These are phyloP conservation scores for Centruroides vittatus DNA, from an alignment of 1,140 invertebrate genomes.

Conservation along the genomic window DNA sequence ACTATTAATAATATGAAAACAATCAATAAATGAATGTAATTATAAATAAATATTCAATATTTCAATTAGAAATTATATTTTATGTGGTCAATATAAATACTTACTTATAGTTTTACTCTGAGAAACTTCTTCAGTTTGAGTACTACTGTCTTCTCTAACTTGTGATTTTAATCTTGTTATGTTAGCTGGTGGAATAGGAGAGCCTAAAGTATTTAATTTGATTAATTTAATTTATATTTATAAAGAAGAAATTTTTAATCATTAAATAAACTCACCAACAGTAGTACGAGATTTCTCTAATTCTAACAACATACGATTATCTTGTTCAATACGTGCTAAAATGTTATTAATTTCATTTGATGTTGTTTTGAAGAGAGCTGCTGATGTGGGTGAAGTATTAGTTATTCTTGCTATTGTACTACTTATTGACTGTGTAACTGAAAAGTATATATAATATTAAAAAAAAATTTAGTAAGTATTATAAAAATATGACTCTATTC, in stretches of 20 bases:
- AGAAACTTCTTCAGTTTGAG: slow-evolving; percentile 2
- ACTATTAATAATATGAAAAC: too few species aligned
- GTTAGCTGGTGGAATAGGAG: slow-evolving; percentile 6
- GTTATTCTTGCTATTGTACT: too few species aligned
- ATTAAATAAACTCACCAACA: slow-evolving; percentile 8
- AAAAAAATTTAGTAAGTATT: too few species aligned
- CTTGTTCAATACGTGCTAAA: slow-evolving; percentile 86
- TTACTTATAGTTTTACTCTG: slow-evolving; percentile 10
- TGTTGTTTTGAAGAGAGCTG: slow-evolving; percentile 6
- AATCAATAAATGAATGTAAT: too few species aligned
- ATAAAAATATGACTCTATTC: too few species aligned
- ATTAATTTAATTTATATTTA: not conserved
- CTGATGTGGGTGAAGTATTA: slow-evolving; percentile 2
- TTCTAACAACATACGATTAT: slow-evolving; percentile 66
- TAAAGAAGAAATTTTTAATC: not conserved
- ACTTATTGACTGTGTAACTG: slow-evolving; percentile 1
- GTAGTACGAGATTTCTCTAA: slow-evolving; percentile 49
- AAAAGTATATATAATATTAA: not conserved
- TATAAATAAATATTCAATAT: too few species aligned
- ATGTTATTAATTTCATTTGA: slow-evolving; percentile 46
- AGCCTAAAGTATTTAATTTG: slow-evolving; percentile 3
- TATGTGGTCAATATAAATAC: not conserved
- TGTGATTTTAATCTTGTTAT: slow-evolving; percentile 10
- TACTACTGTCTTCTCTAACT: slow-evolving; percentile 8
- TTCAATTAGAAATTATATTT: too few species aligned